Evolutionary conservation across 2,113 vertebrate species (phyloP).

Genomic region (Cettia cetti): DNA sequence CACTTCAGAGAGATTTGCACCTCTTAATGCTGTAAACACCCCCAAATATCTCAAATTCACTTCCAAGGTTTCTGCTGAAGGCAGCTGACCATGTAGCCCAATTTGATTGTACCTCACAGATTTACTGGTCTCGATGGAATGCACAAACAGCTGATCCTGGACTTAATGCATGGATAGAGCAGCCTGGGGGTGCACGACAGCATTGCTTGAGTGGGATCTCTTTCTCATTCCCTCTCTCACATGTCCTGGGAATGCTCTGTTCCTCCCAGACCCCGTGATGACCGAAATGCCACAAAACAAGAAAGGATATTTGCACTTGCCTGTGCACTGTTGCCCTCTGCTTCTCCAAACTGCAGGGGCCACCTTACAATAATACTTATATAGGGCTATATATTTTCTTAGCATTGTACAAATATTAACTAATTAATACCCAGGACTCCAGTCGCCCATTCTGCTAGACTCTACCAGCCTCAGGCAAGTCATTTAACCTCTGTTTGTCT

Average conservation of each 20-base stretch:
- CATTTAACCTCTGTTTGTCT: slow-evolving; percentile 58
- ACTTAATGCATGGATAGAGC: accelerated
- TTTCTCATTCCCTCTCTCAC: not conserved
- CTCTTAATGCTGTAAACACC: not conserved
- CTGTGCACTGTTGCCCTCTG: slow-evolving; percentile 61
- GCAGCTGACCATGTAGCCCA: not conserved
- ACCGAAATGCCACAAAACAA: slow-evolving; percentile 18
- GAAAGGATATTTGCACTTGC: slow-evolving; percentile 37
- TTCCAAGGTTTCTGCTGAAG: not conserved
- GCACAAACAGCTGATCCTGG: not conserved
- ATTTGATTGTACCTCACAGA: not conserved
- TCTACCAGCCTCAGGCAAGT: slow-evolving; percentile 53
- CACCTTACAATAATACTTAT: slow-evolving; percentile 65
- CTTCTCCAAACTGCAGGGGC: slow-evolving; percentile 56
- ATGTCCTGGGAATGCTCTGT: slow-evolving; percentile 13
- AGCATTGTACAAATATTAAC: slow-evolving; percentile 65
- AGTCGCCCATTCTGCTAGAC: not conserved
- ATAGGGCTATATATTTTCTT: slow-evolving; percentile 59
- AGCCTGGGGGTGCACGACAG: not conserved
- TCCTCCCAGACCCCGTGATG: not conserved
- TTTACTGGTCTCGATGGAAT: not conserved
- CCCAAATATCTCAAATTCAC: not conserved
- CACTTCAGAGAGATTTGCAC: not conserved
- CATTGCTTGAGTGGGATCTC: not conserved
- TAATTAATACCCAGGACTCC: slow-evolving; percentile 57